Percentiles rank a stretch among this genome's conserved stretches.
Evolutionary conservation across 2,113 vertebrate species (phyloP).

Genomic region (Sarotherodon lohbergeri): DNA sequence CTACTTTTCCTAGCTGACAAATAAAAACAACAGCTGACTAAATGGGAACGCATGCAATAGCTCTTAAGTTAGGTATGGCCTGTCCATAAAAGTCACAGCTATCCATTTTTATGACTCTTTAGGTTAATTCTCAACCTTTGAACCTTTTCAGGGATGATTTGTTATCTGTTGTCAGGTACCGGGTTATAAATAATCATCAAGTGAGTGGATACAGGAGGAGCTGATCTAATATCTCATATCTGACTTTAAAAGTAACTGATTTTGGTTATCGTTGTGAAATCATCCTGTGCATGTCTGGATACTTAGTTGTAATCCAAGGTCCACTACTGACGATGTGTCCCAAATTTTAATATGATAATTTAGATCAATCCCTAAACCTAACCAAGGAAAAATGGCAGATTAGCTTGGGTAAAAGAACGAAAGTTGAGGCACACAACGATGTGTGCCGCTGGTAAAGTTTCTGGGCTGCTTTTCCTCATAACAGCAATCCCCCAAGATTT

Average conservation of each 20-base stretch:
- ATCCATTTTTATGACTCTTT: not conserved
- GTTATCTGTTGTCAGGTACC: not conserved
- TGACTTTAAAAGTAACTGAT: not conserved
- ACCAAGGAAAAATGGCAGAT: too few species aligned
- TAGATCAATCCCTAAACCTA: too few species aligned
- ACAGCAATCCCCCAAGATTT: too few species aligned
- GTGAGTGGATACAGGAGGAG: not conserved
- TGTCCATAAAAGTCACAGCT: not conserved
- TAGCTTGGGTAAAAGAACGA: too few species aligned
- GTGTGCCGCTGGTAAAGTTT: too few species aligned
- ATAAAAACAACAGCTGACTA: not conserved
- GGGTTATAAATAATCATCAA: not conserved
- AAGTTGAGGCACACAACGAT: too few species aligned
- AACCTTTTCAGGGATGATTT: not conserved
- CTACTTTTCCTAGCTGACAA: not conserved
- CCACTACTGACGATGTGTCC: too few species aligned
- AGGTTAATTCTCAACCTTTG: constrained; percentile 13
- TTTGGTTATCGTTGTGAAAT: not conserved
- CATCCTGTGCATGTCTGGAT: not conserved
- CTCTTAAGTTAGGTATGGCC: not conserved
- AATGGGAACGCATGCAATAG: not conserved
- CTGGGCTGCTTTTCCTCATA: too few species aligned
- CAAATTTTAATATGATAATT: too few species aligned
- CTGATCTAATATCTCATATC: not conserved
- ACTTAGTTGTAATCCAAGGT: not conserved